These are phyloP conservation scores for Peromyscus nudipes DNA, from an alignment of 2,797 vertebrate genomes.

Conservation along the genomic window DNA sequence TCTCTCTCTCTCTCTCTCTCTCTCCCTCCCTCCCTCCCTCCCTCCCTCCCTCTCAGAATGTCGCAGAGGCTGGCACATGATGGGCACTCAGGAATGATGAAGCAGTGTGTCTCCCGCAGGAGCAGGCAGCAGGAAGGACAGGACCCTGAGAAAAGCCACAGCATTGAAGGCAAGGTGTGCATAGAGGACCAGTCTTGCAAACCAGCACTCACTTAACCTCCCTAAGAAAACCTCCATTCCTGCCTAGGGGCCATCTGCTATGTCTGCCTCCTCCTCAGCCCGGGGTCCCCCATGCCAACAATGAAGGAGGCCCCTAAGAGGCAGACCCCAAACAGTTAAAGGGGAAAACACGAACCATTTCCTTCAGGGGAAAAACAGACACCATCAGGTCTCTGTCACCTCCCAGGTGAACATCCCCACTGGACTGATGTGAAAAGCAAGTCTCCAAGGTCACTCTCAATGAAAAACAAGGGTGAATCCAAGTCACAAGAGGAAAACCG, in stretches of 20 bases:
- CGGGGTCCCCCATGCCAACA: too few species aligned
- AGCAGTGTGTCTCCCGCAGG: neutral
- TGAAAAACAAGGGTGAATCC: neutral
- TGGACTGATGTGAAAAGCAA: neutral
- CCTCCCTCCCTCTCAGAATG: too few species aligned
- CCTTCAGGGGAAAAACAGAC: neutral
- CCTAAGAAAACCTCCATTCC: neutral
- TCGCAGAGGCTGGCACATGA: neutral
- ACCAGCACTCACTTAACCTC: accelerated
- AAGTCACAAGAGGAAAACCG: neutral
- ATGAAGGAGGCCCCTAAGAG: neutral
- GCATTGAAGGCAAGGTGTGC: accelerated
- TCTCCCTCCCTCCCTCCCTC: too few species aligned
- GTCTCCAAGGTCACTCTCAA: neutral
- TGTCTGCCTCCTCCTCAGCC: neutral
- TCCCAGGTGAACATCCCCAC: too few species aligned
- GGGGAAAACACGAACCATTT: neutral
- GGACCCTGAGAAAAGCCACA: too few species aligned
- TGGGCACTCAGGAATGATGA: neutral
- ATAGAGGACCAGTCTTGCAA: neutral
- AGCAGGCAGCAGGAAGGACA: neutral
- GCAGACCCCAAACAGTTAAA: accelerated
- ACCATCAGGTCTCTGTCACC: neutral
- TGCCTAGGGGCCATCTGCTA: accelerated
- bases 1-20: too few species aligned